Percentiles rank a stretch among this genome's conserved stretches.
These are phyloP conservation scores for Sturmia bella DNA, from an alignment of 2,888 invertebrate species.

Conservation along the genomic window DNA sequence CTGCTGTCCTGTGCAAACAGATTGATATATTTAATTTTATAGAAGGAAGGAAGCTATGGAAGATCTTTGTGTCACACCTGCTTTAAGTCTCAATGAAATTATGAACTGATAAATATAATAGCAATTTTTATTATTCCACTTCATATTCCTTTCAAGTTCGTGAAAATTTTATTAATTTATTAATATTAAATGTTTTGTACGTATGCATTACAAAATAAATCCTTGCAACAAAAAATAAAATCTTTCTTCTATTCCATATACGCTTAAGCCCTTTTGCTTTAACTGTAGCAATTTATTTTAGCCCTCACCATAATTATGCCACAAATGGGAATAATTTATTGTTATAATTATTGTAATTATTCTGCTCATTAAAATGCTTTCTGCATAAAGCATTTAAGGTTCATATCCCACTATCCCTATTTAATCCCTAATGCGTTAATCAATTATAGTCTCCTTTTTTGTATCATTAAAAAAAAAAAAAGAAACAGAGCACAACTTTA, in stretches of 20 bases:
- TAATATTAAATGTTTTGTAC: too few species aligned
- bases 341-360: slow-evolving; percentile 43
- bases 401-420: slow-evolving; percentile 22
- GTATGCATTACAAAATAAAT: too few species aligned
- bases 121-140: too few species aligned
- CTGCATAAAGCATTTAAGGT: slow-evolving; percentile 24
- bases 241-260: background rate
- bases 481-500: slow-evolving; percentile 14
- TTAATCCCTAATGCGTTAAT: slow-evolving; percentile 51
- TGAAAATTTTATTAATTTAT: too few species aligned
- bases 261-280: background rate
- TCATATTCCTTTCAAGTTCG: too few species aligned
- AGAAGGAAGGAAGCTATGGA: too few species aligned
- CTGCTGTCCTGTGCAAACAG: too few species aligned
- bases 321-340: slow-evolving; percentile 35
- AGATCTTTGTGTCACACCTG: too few species aligned
- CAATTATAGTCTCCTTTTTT: slow-evolving; percentile 33
- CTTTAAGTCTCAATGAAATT: too few species aligned
- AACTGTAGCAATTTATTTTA: background rate
- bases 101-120: too few species aligned
- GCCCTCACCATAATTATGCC: background rate
- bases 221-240: too few species aligned
- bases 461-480: background rate
- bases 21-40: too few species aligned
- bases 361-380: slow-evolving; percentile 26